Base-by-base conservation (phyloP, 2,888 invertebrate genomes). In the Drosophila testacea region DNA sequence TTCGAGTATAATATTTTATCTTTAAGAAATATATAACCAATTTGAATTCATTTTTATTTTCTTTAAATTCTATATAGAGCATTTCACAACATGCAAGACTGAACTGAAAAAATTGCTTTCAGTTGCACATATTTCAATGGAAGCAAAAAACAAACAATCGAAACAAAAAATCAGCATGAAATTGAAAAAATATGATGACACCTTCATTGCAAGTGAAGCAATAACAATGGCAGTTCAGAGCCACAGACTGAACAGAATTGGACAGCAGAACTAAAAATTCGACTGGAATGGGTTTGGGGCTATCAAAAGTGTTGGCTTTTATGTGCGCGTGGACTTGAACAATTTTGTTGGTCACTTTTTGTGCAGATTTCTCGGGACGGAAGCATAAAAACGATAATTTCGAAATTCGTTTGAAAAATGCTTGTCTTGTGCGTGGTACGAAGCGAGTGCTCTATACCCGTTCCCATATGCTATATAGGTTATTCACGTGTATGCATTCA, bases 121-220 rank as follows among this genome's bases (percentile, higher is more conserved):
- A 67, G 67, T 61, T 68, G 52, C 68, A 44, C 81, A 78, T 65
- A 63, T 70, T 75, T 75, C 59, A 65, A 16, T 28, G 50, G 32
- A 13, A 32, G 54, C 41, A 54, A 63, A 57, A 62, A n/a, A 62
- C 38, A 48, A 61, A 57, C 59, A n/a, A 60, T 27, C 36, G 13
- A 16, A 27, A 42, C 16, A 41, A 74, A 82, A 82, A 78, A 82
- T 76, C 69, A 42, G 75, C 69, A 75, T 74, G 77, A 85, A 88
- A 80, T 82, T 88, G 81, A 72, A 85, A 87, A 82, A 82, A 80
- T 85, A 88, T 83, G 77, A 88, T 86, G 82, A 88, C 88, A 88
- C 80, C 83, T 84, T 79, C 73, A 74, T 78, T 78, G 88, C 88
- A 61, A 73, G 75, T 72, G 71, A 73, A 84, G 75, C 83, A 88